Conservation (phyloP, 2,888 invertebrate species). For the Diloba caeruleocephala region DNA sequence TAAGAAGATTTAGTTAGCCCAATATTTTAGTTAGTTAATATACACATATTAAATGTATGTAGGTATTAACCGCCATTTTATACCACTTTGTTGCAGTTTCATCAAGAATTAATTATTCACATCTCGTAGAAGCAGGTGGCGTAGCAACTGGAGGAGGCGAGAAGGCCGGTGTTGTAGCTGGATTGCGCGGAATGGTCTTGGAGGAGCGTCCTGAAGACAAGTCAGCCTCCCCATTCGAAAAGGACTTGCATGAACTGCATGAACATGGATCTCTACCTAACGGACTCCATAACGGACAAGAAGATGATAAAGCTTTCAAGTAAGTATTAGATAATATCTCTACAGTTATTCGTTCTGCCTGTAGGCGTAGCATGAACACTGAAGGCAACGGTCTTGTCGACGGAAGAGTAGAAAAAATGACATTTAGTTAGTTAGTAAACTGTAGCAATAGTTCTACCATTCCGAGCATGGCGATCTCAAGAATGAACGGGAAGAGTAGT, state of each 20-base stretch:
- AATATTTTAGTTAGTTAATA: too few species aligned
- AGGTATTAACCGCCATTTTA: conserved; percentile 37
- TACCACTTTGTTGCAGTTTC: conserved; percentile 48
- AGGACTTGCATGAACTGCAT: conserved; percentile 83
- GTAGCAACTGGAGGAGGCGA: conserved; percentile 74
- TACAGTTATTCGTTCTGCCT: too few species aligned
- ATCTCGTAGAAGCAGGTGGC: conserved; percentile 58
- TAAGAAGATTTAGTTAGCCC: too few species aligned
- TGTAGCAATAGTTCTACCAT: too few species aligned
- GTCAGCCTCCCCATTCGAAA: conserved; percentile 83
- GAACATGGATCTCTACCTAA: conserved; percentile 87
- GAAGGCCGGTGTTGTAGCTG: conserved; percentile 81
- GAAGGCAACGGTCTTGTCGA: too few species aligned
- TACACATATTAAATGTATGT: conserved; percentile 1
- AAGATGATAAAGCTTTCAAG: conserved; percentile 97
- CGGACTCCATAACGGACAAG: conserved; percentile 90
- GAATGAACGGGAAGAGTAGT: too few species aligned
- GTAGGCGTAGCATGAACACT: too few species aligned
- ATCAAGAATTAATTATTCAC: conserved; percentile 54
- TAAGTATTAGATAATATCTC: conserved; percentile 84
- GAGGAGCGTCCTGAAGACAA: conserved; percentile 84
- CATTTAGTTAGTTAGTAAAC: too few species aligned
- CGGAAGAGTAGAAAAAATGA: too few species aligned
- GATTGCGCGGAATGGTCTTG: conserved; percentile 82
- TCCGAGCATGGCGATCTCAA: too few species aligned